A percentile compares a stretch with the other conserved stretches of the same genome.
Evolutionary conservation across 2,888 invertebrate genomes (phyloP).

Genomic region (Ommatoiulus sabulosus): DNA sequence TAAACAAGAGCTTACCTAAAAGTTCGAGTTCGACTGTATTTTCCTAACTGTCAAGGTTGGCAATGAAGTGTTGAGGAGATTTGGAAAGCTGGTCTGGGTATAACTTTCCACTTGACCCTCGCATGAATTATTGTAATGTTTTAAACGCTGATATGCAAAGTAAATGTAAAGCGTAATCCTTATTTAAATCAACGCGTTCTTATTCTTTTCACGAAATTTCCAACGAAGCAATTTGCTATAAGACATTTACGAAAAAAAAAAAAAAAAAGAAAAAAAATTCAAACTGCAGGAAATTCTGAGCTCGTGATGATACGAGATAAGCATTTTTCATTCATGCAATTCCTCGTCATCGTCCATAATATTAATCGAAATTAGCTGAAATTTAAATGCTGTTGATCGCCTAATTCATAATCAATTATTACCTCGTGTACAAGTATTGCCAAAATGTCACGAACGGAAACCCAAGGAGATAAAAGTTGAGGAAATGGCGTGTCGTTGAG

Average conservation of each 20-base stretch:
- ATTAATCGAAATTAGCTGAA: not conserved
- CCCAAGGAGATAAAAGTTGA: not conserved
- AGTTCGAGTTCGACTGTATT: too few relatives aligned
- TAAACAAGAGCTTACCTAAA: too few relatives aligned
- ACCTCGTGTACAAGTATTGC: not conserved
- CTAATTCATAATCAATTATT: constrained; percentile 17
- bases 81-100: not conserved
- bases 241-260: not conserved
- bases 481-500: not conserved
- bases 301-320: not conserved
- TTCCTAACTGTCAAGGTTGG: too few relatives aligned
- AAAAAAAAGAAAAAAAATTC: not conserved
- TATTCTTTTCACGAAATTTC: constrained; percentile 18
- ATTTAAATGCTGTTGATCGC: not conserved
- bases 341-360: not conserved
- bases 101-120: not conserved
- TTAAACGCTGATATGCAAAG: not conserved
- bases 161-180: not conserved
- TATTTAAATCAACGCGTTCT: constrained; percentile 2
- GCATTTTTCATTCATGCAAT: constrained; percentile 1
- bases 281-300: not conserved
- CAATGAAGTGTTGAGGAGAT: not conserved
- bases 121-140: not conserved
- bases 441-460: not conserved
- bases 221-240: not conserved